A percentile compares a stretch with the other conserved stretches of the same genome.
Conservation (phyloP, 2,888 invertebrate genomes). For the Orthonevra nobilis region DNA sequence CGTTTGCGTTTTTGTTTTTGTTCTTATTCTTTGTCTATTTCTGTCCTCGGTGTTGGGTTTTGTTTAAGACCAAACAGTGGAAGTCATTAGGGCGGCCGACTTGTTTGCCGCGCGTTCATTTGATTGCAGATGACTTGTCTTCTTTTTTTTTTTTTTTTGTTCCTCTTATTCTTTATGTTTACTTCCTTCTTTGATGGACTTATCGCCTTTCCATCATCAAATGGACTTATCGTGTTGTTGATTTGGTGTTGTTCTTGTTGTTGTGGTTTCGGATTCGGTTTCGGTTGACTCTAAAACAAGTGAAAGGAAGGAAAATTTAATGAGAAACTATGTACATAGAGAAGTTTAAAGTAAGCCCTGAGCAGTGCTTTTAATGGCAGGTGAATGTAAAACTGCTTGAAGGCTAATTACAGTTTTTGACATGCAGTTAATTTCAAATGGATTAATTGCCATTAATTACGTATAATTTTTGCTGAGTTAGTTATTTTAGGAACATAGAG, state of each 20-base stretch:
- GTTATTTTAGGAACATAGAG: no score
- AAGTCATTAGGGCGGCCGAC: slow-evolving; percentile 47
- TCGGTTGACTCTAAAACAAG: slow-evolving; percentile 11
- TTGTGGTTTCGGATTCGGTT: neutral
- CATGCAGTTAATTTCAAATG: slow-evolving; percentile 13
- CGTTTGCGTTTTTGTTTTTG: slow-evolving; percentile 50
- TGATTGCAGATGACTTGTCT: slow-evolving; percentile 63
- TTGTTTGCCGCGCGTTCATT: slow-evolving; percentile 52
- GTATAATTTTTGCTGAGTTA: slow-evolving; percentile 18
- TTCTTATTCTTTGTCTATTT: slow-evolving; percentile 54
- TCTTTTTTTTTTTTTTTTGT: no score
- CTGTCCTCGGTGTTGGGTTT: slow-evolving; percentile 35
- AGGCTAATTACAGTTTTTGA: neutral
- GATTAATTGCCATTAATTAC: slow-evolving; percentile 10
- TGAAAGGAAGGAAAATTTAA: slow-evolving; percentile 12
- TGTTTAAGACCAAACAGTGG: slow-evolving; percentile 34
- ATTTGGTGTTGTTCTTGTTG: slow-evolving; percentile 26
- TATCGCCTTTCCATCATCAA: slow-evolving; percentile 48
- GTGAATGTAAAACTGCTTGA: slow-evolving; percentile 4
- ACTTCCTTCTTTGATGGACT: slow-evolving; percentile 38
- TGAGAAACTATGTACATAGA: slow-evolving; percentile 11
- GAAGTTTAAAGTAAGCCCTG: no score
- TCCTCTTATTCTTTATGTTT: no score
- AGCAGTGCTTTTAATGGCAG: neutral
- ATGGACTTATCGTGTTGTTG: slow-evolving; percentile 26